Evolutionary conservation across 2,888 invertebrate species (phyloP).

Genomic region (Alentia gelatinosa): DNA sequence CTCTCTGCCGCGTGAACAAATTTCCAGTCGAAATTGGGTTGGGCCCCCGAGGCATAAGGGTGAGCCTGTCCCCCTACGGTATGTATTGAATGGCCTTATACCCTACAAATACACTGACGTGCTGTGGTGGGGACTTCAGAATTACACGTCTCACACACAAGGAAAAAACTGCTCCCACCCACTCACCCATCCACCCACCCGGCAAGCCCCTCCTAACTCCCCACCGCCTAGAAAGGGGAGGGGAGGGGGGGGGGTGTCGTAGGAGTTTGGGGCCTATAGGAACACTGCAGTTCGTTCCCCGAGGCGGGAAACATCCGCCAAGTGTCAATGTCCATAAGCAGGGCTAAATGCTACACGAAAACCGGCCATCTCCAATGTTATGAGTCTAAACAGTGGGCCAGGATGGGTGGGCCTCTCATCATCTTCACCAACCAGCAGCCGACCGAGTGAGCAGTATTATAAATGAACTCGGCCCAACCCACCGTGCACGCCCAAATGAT

Average conservation of each 20-base stretch:
- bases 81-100: not conserved
- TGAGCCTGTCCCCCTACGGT: not conserved
- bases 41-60: not conserved
- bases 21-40: not conserved
- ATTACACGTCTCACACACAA: not conserved
- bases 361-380: not conserved
- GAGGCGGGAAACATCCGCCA: slow-evolving; percentile 6
- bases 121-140: not conserved
- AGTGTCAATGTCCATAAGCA: slow-evolving; percentile 41
- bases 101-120: not conserved
- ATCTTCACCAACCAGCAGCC: not conserved
- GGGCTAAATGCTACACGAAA: slow-evolving; percentile 38
- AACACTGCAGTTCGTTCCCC: not conserved
- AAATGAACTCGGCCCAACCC: not conserved
- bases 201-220: not conserved
- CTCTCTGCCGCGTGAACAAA: slow-evolving; percentile 33
- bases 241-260: not conserved
- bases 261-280: not conserved
- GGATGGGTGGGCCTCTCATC: too few relatives aligned
- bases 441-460: not conserved
- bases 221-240: not conserved
- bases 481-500: not conserved
- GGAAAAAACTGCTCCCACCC: not conserved
- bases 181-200: not conserved
- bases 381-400: slow-evolving; percentile 29